Conservation (phyloP, 2,113 vertebrate species). For the Panthera tigris region DNA sequence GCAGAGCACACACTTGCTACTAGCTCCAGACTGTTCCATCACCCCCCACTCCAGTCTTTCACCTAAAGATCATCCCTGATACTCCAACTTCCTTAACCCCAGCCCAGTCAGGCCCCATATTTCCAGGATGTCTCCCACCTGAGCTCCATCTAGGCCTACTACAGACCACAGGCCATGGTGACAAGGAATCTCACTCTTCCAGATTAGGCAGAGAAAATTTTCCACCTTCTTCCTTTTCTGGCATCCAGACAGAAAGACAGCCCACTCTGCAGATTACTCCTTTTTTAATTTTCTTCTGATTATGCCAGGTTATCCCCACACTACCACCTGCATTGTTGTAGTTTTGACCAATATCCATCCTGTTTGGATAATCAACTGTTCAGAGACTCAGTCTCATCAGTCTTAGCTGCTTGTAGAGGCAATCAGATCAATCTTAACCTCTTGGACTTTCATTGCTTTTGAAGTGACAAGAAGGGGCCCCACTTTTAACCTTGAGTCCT, state of each 20-base stretch:
- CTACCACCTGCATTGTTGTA: too few relatives aligned
- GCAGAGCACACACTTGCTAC: not conserved
- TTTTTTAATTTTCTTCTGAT: constrained; percentile 58
- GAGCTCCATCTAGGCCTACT: not conserved
- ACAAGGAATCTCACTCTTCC: not conserved
- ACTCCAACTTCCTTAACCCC: not conserved
- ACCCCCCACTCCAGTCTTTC: not conserved
- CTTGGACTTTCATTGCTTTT: not conserved
- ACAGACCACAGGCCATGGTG: not conserved
- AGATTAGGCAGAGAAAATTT: not conserved
- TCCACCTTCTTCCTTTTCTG: not conserved
- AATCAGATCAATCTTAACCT: not conserved
- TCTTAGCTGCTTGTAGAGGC: not conserved
- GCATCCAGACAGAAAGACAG: not conserved
- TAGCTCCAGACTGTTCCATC: not conserved
- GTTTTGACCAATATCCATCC: constrained; percentile 44
- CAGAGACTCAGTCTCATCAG: not conserved
- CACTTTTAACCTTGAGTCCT: not conserved
- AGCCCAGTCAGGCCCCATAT: not conserved
- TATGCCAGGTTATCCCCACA: not conserved
- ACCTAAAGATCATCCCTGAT: not conserved
- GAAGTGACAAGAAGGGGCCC: not conserved
- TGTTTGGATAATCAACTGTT: constrained; percentile 10
- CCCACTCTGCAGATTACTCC: constrained; percentile 57
- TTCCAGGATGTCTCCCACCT: not conserved